A percentile compares a stretch with the other conserved stretches of the same genome.
These are phyloP conservation scores for Sphaerophoria taeniata DNA, from an alignment of 2,888 invertebrate species.

Conservation along the genomic window DNA sequence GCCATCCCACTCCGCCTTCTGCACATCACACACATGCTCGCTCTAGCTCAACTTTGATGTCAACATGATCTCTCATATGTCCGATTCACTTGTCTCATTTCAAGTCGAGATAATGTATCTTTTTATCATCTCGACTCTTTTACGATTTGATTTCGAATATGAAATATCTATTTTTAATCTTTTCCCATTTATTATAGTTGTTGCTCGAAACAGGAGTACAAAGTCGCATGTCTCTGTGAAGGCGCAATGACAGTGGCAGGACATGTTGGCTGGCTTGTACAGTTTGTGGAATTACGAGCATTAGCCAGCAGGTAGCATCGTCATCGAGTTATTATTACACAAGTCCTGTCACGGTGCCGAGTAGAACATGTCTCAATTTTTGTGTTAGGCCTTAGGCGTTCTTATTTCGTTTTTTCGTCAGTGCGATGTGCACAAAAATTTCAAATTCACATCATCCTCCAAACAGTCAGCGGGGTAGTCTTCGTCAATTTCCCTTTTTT, in stretches of 20 bases:
- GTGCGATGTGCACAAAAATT: constrained; percentile 30
- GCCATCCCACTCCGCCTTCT: constrained; percentile 32
- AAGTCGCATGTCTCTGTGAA: constrained; percentile 10
- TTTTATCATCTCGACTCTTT: constrained; percentile 65
- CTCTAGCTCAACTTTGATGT: constrained; percentile 40
- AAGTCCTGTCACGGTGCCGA: constrained; percentile 73
- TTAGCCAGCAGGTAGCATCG: constrained; percentile 69
- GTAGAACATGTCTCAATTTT: constrained; percentile 74
- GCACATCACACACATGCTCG: constrained; percentile 19
- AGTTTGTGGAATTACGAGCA: constrained; percentile 44
- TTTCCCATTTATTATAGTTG: constrained; percentile 10
- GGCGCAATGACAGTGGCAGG: background rate
- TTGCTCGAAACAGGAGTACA: constrained; percentile 1
- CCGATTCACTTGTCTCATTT: constrained; percentile 74
- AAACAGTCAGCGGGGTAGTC: constrained; percentile 33
- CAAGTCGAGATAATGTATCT: constrained; percentile 71
- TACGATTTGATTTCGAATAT: constrained; percentile 67
- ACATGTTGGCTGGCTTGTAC: background rate
- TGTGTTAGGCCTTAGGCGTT: constrained; percentile 57
- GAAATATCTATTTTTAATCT: constrained; percentile 71
- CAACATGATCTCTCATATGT: constrained; percentile 68
- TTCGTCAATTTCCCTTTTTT: constrained; percentile 68
- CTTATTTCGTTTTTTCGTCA: constrained; percentile 1
- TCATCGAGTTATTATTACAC: constrained; percentile 72
- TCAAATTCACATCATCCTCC: constrained; percentile 58